Evolutionary conservation across 2,113 vertebrate genomes (phyloP), one percentile per base, ranked within the genome.

Genomic region (Verasper variegatus): DNA sequence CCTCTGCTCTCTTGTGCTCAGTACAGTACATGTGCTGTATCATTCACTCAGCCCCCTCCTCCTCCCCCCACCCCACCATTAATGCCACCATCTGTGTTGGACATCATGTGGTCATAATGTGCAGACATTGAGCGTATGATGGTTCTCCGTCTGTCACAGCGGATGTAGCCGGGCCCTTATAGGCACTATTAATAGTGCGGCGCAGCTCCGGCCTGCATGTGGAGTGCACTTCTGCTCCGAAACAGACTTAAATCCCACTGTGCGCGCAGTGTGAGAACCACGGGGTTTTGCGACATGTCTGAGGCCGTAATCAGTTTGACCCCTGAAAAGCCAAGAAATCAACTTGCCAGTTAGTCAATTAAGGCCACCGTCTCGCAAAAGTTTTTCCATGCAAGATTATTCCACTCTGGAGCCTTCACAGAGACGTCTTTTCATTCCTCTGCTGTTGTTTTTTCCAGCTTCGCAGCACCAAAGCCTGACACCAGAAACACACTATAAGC

Each of bases 391-490:
- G 68, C 5, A 68, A 61, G 60, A 77, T 81, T 81, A 82, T 84
- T 89, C 83, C 78, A 78, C 73, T 65, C 75, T 62, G 66, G 81
- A 78, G 82, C 82, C 58, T 76, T 82, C 77, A 80, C 89, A 93
- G 80, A 93, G 90, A 82, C 79, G 71, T 75, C 92, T 90, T 92
- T 93, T 94, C 91, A 92, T 90, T 84, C 83, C 88, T 37, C 35
- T 1, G 13, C 70, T 92, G 89, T 91, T 93, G 85, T 70, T 93
- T 94, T 94, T 94, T 93, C 92, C 92, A 92, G 37, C 69, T 64
- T 54, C 80, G 68, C 80, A 17, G 64, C 83, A 81, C 84, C 84
- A 85, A 80, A 86, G 71, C 76, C 78, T 64, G 81, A 73, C 86
- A 70, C 86, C 74, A 80, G 68, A 71, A 89, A 82, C 71, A 82